Percentiles rank a stretch among this genome's conserved stretches.
phyloP scores from a whole-genome alignment of 2,113 vertebrate species.

The Panthera uncia region DNA sequence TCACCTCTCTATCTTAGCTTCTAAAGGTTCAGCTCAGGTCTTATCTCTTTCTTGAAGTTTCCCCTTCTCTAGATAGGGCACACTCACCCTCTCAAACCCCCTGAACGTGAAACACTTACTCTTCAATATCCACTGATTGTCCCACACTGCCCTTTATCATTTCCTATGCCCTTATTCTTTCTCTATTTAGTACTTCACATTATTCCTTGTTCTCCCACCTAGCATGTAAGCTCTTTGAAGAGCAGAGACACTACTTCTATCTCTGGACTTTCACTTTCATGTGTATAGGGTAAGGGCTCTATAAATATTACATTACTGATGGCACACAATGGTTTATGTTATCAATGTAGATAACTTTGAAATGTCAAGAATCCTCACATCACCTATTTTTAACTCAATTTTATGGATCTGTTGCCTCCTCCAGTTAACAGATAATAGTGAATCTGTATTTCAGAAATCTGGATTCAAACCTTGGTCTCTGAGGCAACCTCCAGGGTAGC shows the following conservation, averaged over 20 bases:
- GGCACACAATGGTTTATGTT: neutral
- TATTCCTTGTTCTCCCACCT: neutral
- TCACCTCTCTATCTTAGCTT: neutral
- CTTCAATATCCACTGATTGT: neutral
- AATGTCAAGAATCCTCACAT: neutral
- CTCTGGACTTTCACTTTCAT: neutral
- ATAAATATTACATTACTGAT: neutral
- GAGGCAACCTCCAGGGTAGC: constrained; percentile 82
- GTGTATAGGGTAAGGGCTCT: neutral
- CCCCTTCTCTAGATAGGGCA: neutral
- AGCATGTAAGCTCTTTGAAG: neutral
- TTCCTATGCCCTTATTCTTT: neutral
- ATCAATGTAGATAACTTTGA: neutral
- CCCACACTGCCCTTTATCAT: neutral
- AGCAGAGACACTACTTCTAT: neutral
- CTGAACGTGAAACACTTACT: neutral
- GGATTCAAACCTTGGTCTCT: constrained; percentile 80
- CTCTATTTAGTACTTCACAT: neutral
- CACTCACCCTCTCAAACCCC: neutral
- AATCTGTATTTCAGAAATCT: neutral
- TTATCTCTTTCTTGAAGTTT: neutral
- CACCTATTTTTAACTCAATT: neutral
- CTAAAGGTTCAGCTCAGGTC: neutral
- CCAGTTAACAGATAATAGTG: neutral
- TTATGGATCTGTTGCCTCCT: neutral